These are phyloP conservation scores for Sinosuthora webbiana DNA, from an alignment of 2,113 vertebrate species.

Conservation along the genomic window DNA sequence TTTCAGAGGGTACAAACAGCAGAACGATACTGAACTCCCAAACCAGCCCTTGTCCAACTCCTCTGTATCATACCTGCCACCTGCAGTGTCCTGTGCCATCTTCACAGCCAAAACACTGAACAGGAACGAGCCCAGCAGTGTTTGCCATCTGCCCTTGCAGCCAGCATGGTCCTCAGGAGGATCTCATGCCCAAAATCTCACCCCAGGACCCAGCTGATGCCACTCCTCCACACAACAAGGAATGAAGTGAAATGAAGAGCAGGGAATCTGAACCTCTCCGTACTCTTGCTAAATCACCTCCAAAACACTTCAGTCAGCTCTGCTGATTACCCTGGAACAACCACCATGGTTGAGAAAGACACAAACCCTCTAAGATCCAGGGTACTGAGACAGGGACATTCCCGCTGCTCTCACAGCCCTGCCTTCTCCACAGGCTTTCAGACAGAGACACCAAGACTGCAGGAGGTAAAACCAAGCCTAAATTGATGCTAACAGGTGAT, in stretches of 20 bases:
- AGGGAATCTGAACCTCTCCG: neutral
- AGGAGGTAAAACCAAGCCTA: neutral
- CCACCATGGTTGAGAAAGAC: neutral
- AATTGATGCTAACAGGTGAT: neutral
- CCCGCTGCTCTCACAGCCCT: neutral
- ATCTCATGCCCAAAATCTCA: neutral
- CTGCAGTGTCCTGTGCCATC: too few relatives aligned
- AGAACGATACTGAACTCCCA: neutral
- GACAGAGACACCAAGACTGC: neutral
- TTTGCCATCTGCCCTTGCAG: neutral
- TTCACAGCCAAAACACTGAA: neutral
- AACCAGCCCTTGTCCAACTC: neutral
- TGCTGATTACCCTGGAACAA: neutral
- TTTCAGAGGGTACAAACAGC: neutral
- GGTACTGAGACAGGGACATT: neutral
- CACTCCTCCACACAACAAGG: neutral
- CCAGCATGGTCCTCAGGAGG: fast-evolving
- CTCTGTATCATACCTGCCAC: neutral
- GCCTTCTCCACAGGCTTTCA: neutral
- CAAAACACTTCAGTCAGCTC: neutral
- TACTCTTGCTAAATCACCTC: neutral
- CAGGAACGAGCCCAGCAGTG: neutral
- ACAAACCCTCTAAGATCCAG: neutral
- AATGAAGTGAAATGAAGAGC: neutral
- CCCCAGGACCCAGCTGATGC: neutral